Base-by-base conservation (phyloP, 2,888 invertebrate genomes). In the Himalopsyche anomala region DNA sequence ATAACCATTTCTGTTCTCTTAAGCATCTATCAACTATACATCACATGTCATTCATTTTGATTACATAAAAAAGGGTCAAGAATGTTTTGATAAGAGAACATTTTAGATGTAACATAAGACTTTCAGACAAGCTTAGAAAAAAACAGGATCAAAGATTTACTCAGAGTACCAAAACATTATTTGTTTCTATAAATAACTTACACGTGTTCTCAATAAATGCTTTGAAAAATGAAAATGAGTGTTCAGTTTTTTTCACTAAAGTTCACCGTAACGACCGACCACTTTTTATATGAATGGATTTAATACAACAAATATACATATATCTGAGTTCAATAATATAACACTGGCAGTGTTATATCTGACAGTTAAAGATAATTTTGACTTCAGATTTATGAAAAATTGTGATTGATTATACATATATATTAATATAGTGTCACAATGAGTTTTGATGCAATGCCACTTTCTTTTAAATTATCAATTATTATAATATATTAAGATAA, bases 81-180 rank as follows among this genome's bases (percentile, higher is more conserved):
- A 19, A 28, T 62, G 62, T 62, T 62, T 62, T 62, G 62, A 62
- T 62, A 62, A 28, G 62, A 19, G 62, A 62, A 62, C 19, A 62
- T 62, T 62, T 19, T n/a, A 19, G 19, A 62, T 28, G 28, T 62
- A 19, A 62, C 62, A 28, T 62, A 62, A 62, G 19, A 19, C n/a
- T 62, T 28, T 62, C 28, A 62, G 62, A 62, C 11, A 19, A 19
- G 28, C 6, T 62, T 62, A 8, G 62, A 62, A 62, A 11, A 28
- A 19, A 19, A 28, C 62, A 19, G 62, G 19, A 62, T 19, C 62
- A 11, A 19, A 62, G 28, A 5, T 19, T 8, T 19, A 19, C 19
- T 62, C 4, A 9, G 28, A 62, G 62, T 62, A 62, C 19, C 19
- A 19, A 62, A 19, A 19, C 11, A 5, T 4, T 19, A 51, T 62